Base-by-base conservation (phyloP, 2,797 vertebrate species). In the Falco columbarius region DNA sequence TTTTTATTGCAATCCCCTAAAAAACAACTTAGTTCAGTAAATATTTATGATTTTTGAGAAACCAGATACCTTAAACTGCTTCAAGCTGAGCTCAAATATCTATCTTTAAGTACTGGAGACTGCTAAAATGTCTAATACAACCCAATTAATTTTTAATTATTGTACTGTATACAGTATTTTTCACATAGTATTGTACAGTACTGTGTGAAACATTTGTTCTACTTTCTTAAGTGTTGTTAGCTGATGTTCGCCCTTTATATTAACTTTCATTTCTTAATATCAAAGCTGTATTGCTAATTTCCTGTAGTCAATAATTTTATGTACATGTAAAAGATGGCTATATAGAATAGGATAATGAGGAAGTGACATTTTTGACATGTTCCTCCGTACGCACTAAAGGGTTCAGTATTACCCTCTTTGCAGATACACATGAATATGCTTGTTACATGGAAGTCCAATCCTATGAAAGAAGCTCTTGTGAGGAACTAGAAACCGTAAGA, bases 381-480 rank as follows among this genome's bases (percentile, higher is more conserved):
- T 93, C 34, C 38, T 81, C n/a, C 55, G 9, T 27, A 75, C 17
- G 46, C 42, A 44, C 29, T 65, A 65, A 79, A 89, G 44, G 21
- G 42, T 82, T 93, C 63, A 26, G 11, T 90, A 61, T 73, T 86
- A 63, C 10, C 24, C 27, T 7, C 36, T 79, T 68, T 68, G 49
- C 49, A 84, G 56, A 84, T 52, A 90, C n/a, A 56, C 40, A 46
- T 67, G 51, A 86, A 81, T 47, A 62, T 51, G 22, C 19, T 87
- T 82, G 34, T 82, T 87, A 63, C 23, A 59, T 5, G 36, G 56
- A 72, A 77, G 44, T 22, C 54, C 30, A 77, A 63, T 38, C 18
- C 40, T 61, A n/a, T 81, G 73, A 93, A 95, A 89, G 84, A 89
- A 84, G 21, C 9, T 89, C 32, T 82, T 94, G n/a, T 75, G 73